phyloP scores from a whole-genome alignment of 2,888 invertebrate species.

The Agrilus mali region DNA sequence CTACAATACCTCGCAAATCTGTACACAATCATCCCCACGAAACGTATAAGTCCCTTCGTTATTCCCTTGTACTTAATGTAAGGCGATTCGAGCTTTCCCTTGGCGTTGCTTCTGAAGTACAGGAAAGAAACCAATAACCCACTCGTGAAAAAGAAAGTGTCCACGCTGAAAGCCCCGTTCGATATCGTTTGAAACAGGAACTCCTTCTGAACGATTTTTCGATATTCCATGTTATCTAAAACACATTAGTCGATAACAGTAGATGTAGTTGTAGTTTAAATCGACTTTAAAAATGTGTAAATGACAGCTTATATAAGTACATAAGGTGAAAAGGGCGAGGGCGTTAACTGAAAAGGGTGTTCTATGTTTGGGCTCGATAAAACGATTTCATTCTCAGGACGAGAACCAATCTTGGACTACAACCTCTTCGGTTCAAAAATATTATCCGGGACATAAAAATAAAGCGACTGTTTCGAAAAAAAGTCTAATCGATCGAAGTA shows the following conservation, averaged over 20 bases:
- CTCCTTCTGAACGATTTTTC: slow-evolving; percentile 59
- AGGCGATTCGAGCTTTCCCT: slow-evolving; percentile 55
- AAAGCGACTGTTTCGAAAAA: too few relatives aligned
- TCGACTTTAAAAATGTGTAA: neutral
- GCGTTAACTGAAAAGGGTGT: too few relatives aligned
- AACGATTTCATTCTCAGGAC: too few relatives aligned
- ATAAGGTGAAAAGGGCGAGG: too few relatives aligned
- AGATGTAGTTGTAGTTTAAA: neutral
- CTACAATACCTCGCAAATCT: slow-evolving; percentile 55
- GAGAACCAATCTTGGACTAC: too few relatives aligned
- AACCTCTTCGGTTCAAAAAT: too few relatives aligned
- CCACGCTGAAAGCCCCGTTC: slow-evolving; percentile 69
- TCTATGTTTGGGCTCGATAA: too few relatives aligned
- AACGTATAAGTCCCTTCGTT: slow-evolving; percentile 53
- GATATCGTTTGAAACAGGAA: slow-evolving; percentile 69
- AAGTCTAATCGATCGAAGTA: too few relatives aligned
- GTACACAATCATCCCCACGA: slow-evolving; percentile 62
- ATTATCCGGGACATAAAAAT: too few relatives aligned
- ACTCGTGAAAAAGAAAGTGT: slow-evolving; percentile 70
- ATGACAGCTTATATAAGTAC: neutral
- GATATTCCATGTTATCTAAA: slow-evolving; percentile 60
- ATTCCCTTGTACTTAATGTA: slow-evolving; percentile 47
- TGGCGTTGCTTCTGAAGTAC: slow-evolving; percentile 67
- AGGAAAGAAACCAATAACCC: slow-evolving; percentile 75
- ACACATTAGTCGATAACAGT: neutral